Base-by-base conservation (phyloP, 2,797 vertebrate genomes). In the Otus scops region DNA sequence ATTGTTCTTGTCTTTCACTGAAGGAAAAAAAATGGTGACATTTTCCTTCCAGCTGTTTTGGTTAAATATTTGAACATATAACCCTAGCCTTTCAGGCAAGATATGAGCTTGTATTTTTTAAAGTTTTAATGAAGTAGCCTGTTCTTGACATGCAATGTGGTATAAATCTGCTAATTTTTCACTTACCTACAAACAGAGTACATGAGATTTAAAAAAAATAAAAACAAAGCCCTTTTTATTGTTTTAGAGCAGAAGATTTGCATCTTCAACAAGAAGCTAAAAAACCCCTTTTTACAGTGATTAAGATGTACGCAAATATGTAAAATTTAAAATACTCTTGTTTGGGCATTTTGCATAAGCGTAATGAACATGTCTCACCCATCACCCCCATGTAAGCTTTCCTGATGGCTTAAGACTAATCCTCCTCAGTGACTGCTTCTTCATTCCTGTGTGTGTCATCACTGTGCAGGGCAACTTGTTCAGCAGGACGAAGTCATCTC, bases 21-120 rank as follows among this genome's bases (percentile, higher is more conserved):
- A 93, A 88, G 39, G n/a, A 11, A 84, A 65, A 92, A 85, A 94
- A 68, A 70, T 10, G 20, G 74, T 89, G 92, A 63, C 38, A 11
- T 89, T 87, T 95, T 93, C 51, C 77, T 92, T 87, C 59, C 56
- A 45, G 43, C 57, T 89, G 67, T 87, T 96, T 92, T 63, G 43
- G 36, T 92, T 93, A 85, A 91, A 90, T 67, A 70, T 39, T 79
- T 82, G 70, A 87, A 56, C 19, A 38, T 47, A 43, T 9, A 84
- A 64, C 13, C 39, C 9, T 16, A 41, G 16, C 20, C 34, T 93
- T 93, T 89, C 13, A 39, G 84, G 59, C 59, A 85, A 84, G 48
- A 28, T 27, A 39, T 0, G 6, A 71, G 13, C 19, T 71, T 8
- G 1, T 21, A 7, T 41, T 75, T 89, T 75, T 75, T 26, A 7